These are phyloP conservation scores for Thereva nobilitata DNA, from an alignment of 2,888 invertebrate species.

Conservation along the genomic window DNA sequence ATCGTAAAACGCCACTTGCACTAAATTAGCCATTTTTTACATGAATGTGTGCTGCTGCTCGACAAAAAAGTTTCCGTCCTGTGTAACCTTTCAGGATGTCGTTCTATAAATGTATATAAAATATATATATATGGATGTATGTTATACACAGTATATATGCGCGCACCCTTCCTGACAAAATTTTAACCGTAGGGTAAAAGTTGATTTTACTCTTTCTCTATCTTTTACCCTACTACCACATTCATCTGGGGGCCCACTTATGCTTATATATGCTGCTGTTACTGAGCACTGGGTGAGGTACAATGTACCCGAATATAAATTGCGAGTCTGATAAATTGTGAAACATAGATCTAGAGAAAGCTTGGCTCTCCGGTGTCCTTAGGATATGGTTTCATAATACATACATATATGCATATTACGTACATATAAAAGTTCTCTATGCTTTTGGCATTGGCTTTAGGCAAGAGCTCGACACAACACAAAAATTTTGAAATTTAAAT, in stretches of 20 bases:
- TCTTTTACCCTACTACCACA: background rate
- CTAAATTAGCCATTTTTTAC: constrained; percentile 28
- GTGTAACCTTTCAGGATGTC: constrained; percentile 14
- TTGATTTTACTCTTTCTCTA: constrained; percentile 15
- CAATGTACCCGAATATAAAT: constrained; percentile 3
- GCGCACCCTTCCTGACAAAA: background rate
- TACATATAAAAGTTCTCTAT: background rate
- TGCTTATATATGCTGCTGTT: no score
- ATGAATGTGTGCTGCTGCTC: background rate
- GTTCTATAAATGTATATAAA: background rate
- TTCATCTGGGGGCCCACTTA: background rate
- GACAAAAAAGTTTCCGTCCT: constrained; percentile 23
- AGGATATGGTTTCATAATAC: constrained; percentile 5
- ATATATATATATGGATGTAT: no score
- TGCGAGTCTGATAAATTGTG: constrained; percentile 22
- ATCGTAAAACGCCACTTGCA: constrained; percentile 16
- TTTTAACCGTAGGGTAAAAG: background rate
- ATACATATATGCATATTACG: background rate
- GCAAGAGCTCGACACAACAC: constrained; percentile 7
- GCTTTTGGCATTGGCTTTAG: constrained; percentile 1
- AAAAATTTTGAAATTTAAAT: constrained; percentile 26
- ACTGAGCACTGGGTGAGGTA: no score
- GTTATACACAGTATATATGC: no score
- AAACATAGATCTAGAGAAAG: constrained; percentile 9
- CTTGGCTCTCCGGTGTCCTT: constrained; percentile 8